Evolutionary conservation across 2,888 invertebrate genomes (phyloP), one percentile per base, ranked within the genome.

Genomic region (Rugalucina vietnamica): DNA sequence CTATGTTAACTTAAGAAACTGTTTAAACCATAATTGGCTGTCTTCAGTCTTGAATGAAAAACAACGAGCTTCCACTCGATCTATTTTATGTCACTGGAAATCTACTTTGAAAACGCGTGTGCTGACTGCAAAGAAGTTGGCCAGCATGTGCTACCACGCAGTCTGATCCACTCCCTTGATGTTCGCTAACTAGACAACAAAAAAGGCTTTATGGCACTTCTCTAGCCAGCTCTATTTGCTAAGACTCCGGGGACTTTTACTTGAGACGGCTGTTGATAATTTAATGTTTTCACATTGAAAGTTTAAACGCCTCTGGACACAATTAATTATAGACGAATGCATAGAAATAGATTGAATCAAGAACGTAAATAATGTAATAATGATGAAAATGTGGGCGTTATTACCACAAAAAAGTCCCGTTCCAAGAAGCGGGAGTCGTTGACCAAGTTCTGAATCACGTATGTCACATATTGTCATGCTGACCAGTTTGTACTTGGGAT

Each of bases 341-440:
- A 5, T 29, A 18, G 1, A 34, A 65, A 10, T 65, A 65, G 65
- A 65, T 65, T 65, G 34, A 65, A 65, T 65, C 34, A 21, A 10
- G 34, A 65, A 65, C 27, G 65, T 65, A 65, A 65, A 65, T 65
- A 65, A 65, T 65, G 65, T 65, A 65, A 65, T 65, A 65, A 60
- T 65, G 32, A 24, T 2, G 2, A 60, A 29, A 65, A 65, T 21
- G 65, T 65, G 65, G 65, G 65, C 34, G 65, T 34, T 21, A 65
- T 65, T 32, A 29, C 34, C 32, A 21, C 4, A 54, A 8, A 54
- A 21, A 34, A 5, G 65, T 60, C 29, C 60, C 29, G 29, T 60
- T 29, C 27, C 12, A n/a, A n/a, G n/a, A n/a, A n/a, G n/a, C 3
- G 29, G 24, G 21, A 21, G 65, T 65, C 65, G 21, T 65, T 65